Percentiles rank a stretch among this genome's conserved stretches.
These are phyloP conservation scores for Drosophila prosaltans DNA, from an alignment of 1,140 invertebrate species.

Conservation along the genomic window DNA sequence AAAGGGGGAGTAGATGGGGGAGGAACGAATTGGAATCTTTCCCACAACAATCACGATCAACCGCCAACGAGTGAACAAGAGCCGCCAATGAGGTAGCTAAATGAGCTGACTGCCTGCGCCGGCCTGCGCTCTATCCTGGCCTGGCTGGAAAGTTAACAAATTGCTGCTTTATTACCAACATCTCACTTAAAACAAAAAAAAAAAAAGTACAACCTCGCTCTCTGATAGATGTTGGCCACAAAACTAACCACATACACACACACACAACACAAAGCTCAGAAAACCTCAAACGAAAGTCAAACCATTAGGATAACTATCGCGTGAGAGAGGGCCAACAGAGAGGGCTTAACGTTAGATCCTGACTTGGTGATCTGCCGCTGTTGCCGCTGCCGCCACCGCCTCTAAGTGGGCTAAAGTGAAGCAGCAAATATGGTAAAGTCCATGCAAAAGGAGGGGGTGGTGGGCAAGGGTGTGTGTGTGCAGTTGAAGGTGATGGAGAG, in stretches of 20 bases:
- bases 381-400: constrained; percentile 25
- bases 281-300: constrained; percentile 73
- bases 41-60: constrained; percentile 48
- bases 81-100: constrained; percentile 81
- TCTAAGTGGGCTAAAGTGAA: constrained; percentile 79
- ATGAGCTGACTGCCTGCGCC: constrained; percentile 49
- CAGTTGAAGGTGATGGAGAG: constrained; percentile 39
- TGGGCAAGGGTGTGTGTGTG: not conserved
- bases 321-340: constrained; percentile 62
- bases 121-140: constrained; percentile 22
- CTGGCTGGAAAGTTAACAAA: constrained; percentile 72
- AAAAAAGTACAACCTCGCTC: constrained; percentile 16
- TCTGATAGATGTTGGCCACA: constrained; percentile 72
- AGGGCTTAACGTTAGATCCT: constrained; percentile 51
- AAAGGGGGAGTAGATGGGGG: not conserved
- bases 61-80: constrained; percentile 63
- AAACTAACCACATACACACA: not conserved
- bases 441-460: constrained; percentile 19
- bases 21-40: constrained; percentile 27
- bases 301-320: constrained; percentile 81
- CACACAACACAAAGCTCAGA: constrained; percentile 3
- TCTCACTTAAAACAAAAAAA: constrained; percentile 71
- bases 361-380: constrained; percentile 65
- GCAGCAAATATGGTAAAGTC: constrained; percentile 13
- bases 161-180: constrained; percentile 80